Percentiles rank a stretch among this genome's conserved stretches.
Conservation (phyloP, 2,113 vertebrate species). For the Pollimyrus isidori region DNA sequence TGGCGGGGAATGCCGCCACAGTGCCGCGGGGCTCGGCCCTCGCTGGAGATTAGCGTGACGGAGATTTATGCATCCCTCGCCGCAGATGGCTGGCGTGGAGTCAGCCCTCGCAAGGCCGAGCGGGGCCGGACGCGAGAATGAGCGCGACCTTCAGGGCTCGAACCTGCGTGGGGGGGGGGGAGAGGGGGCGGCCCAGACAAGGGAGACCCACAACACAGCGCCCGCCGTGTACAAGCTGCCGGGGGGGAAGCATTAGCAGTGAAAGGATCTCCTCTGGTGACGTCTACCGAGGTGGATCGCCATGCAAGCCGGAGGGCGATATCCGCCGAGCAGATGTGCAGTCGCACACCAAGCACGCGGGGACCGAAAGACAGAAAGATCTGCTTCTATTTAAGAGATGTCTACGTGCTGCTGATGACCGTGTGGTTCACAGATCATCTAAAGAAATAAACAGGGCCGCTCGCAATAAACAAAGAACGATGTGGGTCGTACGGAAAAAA, state of each 20-base stretch:
- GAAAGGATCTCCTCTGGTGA: constrained; percentile 25
- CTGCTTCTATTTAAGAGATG: not conserved
- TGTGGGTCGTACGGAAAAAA: not conserved
- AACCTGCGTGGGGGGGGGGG: constrained; percentile 18
- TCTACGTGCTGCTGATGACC: not conserved
- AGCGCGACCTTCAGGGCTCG: constrained; percentile 23
- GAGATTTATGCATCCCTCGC: constrained; percentile 19
- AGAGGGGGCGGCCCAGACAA: constrained; percentile 19
- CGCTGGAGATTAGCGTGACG: constrained; percentile 26
- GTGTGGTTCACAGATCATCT: constrained; percentile 20
- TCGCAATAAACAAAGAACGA: constrained; percentile 35
- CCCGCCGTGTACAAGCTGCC: constrained; percentile 18
- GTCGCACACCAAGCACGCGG: constrained; percentile 16
- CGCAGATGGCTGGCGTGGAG: constrained; percentile 29
- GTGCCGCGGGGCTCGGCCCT: not conserved
- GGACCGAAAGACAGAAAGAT: constrained; percentile 24
- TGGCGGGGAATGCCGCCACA: constrained; percentile 16
- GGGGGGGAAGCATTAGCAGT: constrained; percentile 17
- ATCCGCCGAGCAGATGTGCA: constrained; percentile 38
- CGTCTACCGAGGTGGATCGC: constrained; percentile 1
- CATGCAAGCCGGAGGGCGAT: not conserved
- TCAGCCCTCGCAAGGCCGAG: constrained; percentile 19
- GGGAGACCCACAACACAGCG: constrained; percentile 23
- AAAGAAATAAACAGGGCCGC: constrained; percentile 26
- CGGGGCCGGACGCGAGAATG: not conserved